Base-by-base conservation (phyloP, 2,888 invertebrate species). In the Charanyca ferruginea region DNA sequence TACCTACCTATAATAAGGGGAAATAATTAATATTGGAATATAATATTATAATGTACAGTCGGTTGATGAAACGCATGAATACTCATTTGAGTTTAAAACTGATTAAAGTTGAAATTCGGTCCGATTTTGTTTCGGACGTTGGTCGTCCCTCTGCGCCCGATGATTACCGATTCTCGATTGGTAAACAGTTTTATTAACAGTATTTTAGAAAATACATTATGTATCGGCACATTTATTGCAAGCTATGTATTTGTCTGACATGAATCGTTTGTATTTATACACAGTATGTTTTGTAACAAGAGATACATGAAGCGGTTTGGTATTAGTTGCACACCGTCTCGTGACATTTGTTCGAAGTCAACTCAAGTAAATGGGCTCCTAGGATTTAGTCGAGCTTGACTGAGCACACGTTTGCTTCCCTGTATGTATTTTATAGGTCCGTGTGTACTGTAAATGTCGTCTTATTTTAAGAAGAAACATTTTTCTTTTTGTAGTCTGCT, bases 11-110 rank as follows among this genome's bases (percentile, higher is more conserved):
- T 38, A 38, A 66, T 68, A 62, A 68, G 73, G 68, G 68, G 54
- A 64, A 81, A 79, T 83, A 72, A 87, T 85, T 83, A 82, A 83
- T 81, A 83, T 80, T 83, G 53, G 80, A 81, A 80, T 73, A 64
- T 58, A 80, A 81, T 80, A 80, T 81, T 80, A 80, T 81, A 80
- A 80, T 74, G 57, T 25, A 49, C 60, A 49, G 42, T 62, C 35
- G 48, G 58, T 67, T 71, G 67, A 68, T 79, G 77, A 71, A 77
- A 80, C 72, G 79, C 80, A 79, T 72, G 59, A 63, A 60, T 73
- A 72, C 77, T 83, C 85, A 85, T 89, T 88, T 82, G 66, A 78
- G 83, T 71, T 81, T 82, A 85, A 86, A 87, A 84, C 81, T 79
- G 81, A 85, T 87, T 83, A 85, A 47, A 73, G 73, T 73, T 66